Conservation (phyloP, 2,888 invertebrate species). For the Clusia tigrina region DNA sequence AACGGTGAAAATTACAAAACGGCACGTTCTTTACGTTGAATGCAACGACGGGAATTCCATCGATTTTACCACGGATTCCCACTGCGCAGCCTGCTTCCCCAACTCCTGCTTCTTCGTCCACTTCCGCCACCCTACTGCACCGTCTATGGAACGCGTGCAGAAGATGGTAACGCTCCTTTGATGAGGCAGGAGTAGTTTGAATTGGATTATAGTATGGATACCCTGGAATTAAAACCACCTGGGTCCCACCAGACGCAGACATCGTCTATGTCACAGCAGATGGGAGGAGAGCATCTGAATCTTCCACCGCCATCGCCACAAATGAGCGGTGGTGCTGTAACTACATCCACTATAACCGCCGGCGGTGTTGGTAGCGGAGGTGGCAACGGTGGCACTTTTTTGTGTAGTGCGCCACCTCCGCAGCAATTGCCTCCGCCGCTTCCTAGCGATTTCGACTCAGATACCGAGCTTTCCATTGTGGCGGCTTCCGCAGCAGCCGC, state of each 20-base stretch:
- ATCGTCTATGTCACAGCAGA: conserved; percentile 9
- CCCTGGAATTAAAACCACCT: conserved; percentile 37
- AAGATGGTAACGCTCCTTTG: conserved; percentile 20
- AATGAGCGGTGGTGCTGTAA: conserved; percentile 32
- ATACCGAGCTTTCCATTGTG: conserved; percentile 59
- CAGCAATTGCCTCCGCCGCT: conserved; percentile 40
- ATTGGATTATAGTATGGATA: conserved; percentile 33
- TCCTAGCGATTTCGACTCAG: conserved; percentile 60
- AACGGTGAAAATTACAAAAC: neutral
- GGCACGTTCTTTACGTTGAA: neutral
- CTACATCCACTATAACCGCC: conserved; percentile 4
- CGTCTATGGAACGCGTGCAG: conserved; percentile 29
- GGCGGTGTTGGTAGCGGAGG: neutral
- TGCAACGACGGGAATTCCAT: conserved; percentile 23
- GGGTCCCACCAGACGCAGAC: conserved; percentile 27
- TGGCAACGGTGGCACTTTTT: conserved; percentile 17
- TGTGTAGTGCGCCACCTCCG: conserved; percentile 20
- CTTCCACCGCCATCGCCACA: conserved; percentile 51
- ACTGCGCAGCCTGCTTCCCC: conserved; percentile 8
- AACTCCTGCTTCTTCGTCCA: neutral
- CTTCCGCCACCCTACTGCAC: conserved; percentile 10
- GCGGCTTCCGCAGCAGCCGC: conserved; percentile 49
- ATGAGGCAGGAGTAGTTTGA: neutral
- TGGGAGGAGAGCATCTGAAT: conserved; percentile 35
- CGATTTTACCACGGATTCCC: conserved; percentile 34